Conservation (phyloP, 2,797 vertebrate genomes). For the Chromobotia macracanthus region DNA sequence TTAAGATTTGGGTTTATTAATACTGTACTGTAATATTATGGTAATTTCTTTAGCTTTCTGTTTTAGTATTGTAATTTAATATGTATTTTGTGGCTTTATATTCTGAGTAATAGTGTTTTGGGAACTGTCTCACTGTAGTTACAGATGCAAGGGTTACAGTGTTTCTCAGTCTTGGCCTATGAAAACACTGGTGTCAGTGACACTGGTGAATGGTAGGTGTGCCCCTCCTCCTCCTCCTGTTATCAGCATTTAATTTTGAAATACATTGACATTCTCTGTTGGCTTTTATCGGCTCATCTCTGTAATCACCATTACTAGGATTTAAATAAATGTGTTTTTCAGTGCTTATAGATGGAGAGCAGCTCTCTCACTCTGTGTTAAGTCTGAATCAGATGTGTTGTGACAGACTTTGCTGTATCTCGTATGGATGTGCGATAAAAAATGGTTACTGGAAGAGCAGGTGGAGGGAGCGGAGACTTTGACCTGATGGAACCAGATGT, state of each 20-base stretch:
- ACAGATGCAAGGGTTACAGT: constrained; percentile 97
- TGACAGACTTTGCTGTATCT: constrained; percentile 91
- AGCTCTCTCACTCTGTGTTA: constrained; percentile 90
- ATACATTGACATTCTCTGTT: no score
- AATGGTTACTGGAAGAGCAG: constrained; percentile 91
- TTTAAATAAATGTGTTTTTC: constrained; percentile 38
- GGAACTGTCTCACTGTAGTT: constrained; percentile 78
- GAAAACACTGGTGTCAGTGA: constrained; percentile 97
- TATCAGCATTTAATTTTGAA: no score
- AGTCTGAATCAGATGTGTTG: no score
- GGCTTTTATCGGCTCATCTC: no score
- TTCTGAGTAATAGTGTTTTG: neutral
- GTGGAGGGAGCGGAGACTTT: constrained; percentile 97
- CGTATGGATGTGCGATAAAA: constrained; percentile 98
- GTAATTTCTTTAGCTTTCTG: no score
- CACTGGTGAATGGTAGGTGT: constrained; percentile 92
- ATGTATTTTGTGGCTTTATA: no score
- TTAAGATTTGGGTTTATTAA: no score
- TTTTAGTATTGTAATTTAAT: no score
- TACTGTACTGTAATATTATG: no score
- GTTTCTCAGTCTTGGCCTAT: constrained; percentile 96
- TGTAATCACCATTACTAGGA: neutral
- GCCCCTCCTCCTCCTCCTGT: no score
- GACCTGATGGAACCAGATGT: constrained; percentile 95
- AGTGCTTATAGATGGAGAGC: constrained; percentile 94